These are phyloP conservation scores for Eolophus roseicapilla DNA, from an alignment of 2,113 vertebrate species.

Conservation along the genomic window DNA sequence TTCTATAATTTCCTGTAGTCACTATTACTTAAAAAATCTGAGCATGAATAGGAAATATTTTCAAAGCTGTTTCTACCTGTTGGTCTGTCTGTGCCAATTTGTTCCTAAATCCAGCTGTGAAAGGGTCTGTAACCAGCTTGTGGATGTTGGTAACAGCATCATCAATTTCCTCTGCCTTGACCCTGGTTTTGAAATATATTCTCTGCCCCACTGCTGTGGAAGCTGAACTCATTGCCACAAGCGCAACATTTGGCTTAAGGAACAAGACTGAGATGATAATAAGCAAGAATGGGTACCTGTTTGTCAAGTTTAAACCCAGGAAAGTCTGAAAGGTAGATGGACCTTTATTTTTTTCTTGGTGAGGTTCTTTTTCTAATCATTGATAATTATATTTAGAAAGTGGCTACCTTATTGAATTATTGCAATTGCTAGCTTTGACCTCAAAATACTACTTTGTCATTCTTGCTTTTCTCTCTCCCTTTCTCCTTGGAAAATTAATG, in stretches of 20 bases:
- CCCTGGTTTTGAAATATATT: neutral
- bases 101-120: neutral
- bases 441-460: neutral
- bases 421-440: slow-evolving; percentile 9
- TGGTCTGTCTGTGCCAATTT: neutral
- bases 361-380: neutral
- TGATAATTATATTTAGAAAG: neutral
- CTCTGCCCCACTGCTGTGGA: neutral
- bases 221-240: neutral
- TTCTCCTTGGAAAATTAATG: slow-evolving; percentile 14
- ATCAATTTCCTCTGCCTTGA: neutral
- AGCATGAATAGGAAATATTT: neutral
- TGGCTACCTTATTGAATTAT: neutral
- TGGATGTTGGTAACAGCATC: neutral
- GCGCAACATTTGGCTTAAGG: neutral
- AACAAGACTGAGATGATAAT: neutral
- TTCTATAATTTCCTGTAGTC: neutral
- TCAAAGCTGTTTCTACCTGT: neutral
- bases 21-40: neutral
- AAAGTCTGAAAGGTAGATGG: neutral
- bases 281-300: neutral
- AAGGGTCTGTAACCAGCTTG: neutral
- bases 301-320: neutral
- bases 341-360: neutral
- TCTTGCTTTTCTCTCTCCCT: neutral